phyloP scores from a whole-genome alignment of 1,140 invertebrate species.

The Nomia melanderi region DNA sequence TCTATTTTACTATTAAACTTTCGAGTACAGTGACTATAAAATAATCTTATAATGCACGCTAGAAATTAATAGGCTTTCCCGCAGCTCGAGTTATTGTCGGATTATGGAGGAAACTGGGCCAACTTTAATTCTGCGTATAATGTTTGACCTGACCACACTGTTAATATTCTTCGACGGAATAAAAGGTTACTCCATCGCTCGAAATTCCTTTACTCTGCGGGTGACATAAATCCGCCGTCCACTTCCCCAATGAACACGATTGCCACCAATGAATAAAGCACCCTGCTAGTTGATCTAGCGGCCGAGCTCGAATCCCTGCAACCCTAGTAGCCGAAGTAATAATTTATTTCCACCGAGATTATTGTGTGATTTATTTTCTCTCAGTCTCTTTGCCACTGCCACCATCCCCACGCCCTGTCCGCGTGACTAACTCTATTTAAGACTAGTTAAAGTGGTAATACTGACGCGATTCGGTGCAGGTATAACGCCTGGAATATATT shows the following conservation, averaged over 20 bases:
- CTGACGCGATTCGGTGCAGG: constrained; percentile 15
- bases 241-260: neutral
- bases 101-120: too few relatives aligned
- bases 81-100: too few relatives aligned
- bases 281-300: neutral
- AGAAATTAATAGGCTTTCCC: too few relatives aligned
- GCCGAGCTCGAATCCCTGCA: neutral
- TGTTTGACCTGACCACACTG: too few relatives aligned
- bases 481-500: constrained; percentile 57
- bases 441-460: neutral
- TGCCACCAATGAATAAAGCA: neutral
- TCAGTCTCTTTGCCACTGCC: neutral
- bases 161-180: too few relatives aligned
- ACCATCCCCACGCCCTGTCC: neutral
- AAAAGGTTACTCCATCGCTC: neutral
- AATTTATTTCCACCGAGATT: neutral
- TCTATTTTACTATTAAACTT: too few relatives aligned
- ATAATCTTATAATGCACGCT: too few relatives aligned
- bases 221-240: neutral
- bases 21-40: too few relatives aligned
- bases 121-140: too few relatives aligned
- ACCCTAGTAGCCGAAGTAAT: neutral
- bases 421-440: neutral
- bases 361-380: neutral
- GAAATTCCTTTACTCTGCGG: neutral